These are phyloP conservation scores for Toxotes chatareus DNA, from an alignment of 2,113 vertebrate genomes.

Conservation along the genomic window DNA sequence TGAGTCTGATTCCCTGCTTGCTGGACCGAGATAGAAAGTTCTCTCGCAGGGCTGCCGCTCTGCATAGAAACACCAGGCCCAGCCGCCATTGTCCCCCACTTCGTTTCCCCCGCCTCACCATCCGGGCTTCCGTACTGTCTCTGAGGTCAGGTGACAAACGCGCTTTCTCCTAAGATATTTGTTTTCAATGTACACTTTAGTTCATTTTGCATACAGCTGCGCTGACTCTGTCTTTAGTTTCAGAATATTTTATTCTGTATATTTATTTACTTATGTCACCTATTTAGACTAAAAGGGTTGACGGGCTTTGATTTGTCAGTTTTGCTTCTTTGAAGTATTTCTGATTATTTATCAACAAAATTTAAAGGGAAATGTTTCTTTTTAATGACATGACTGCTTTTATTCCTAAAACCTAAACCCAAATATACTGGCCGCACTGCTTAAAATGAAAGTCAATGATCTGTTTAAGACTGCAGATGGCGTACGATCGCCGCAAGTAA, in stretches of 20 bases:
- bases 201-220: neutral
- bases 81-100: constrained; percentile 75
- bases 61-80: constrained; percentile 75
- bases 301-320: neutral
- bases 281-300: neutral
- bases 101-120: constrained; percentile 19
- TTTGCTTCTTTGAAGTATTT: neutral
- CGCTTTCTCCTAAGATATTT: neutral
- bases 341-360: constrained; percentile 3
- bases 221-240: neutral
- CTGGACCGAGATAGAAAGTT: constrained; percentile 71
- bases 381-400: neutral
- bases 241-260: neutral
- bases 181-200: neutral
- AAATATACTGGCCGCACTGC: neutral
- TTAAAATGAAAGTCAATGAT: constrained; percentile 44
- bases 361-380: neutral
- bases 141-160: neutral
- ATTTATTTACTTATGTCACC: neutral
- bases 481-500: constrained; percentile 64
- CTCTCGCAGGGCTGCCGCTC: constrained; percentile 81
- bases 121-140: constrained; percentile 65
- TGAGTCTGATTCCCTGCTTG: constrained; percentile 56
- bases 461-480: constrained; percentile 71
- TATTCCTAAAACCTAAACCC: neutral